A percentile compares a stretch with the other conserved stretches of the same genome.
Conservation (phyloP, 1,140 invertebrate genomes). For the Sycophaga agraensis region DNA sequence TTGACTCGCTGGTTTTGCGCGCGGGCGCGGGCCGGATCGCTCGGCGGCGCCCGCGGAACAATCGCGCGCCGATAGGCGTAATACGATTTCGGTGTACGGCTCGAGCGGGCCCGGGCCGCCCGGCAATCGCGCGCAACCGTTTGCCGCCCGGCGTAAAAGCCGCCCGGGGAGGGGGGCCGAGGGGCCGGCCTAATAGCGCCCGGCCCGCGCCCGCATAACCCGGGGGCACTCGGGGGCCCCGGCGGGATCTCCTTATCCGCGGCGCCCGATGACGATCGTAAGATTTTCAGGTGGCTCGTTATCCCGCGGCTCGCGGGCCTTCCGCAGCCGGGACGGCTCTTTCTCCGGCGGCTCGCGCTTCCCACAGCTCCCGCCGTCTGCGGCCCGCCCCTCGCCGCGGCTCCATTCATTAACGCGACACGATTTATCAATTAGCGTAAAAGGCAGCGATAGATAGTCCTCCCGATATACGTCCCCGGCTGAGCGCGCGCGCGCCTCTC, state of each 20-base stretch:
- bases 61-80: too few species aligned
- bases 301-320: constrained; percentile 30
- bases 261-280: constrained; percentile 32
- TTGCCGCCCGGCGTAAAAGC: too few species aligned
- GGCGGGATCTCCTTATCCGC: constrained; percentile 40
- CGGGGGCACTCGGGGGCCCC: constrained; percentile 49
- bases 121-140: too few species aligned
- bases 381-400: constrained; percentile 14
- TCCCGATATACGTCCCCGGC: constrained; percentile 52
- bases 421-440: constrained; percentile 60
- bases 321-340: not conserved
- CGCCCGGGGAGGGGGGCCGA: too few species aligned
- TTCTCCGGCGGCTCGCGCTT: constrained; percentile 15
- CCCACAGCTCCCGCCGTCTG: constrained; percentile 1
- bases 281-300: constrained; percentile 50
- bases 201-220: too few species aligned
- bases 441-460: constrained; percentile 57
- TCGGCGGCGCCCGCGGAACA: too few species aligned
- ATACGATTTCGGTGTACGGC: too few species aligned
- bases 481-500: not conserved
- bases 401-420: constrained; percentile 58
- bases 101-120: too few species aligned
- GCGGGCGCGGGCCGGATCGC: too few species aligned
- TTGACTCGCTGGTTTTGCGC: too few species aligned
- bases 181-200: too few species aligned